These are phyloP conservation scores for Megalurothrips usitatus DNA, from an alignment of 2,888 invertebrate species.

Conservation along the genomic window DNA sequence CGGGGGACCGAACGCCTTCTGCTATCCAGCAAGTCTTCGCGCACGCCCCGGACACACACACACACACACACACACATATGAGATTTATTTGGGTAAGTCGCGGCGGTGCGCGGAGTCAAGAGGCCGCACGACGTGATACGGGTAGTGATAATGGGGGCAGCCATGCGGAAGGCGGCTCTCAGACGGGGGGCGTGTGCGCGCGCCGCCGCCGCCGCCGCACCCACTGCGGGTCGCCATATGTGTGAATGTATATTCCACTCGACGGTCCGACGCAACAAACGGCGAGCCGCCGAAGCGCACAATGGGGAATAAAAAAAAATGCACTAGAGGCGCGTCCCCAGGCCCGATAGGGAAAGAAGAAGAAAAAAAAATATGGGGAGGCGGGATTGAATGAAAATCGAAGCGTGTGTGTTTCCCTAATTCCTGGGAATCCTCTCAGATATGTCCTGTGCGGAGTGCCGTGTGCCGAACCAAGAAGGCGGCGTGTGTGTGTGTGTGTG, in stretches of 20 bases:
- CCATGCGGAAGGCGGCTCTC: not conserved
- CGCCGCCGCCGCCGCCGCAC: not conserved
- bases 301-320: too few species aligned
- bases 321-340: too few species aligned
- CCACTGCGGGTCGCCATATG: slow-evolving; percentile 5
- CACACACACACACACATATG: not conserved
- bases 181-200: not conserved
- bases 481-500: too few species aligned
- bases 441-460: too few species aligned
- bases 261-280: too few species aligned
- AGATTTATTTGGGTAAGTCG: not conserved
- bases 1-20: too few species aligned
- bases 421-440: not conserved
- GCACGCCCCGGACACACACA: not conserved
- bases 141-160: slow-evolving; percentile 11
- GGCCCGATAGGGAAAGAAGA: too few species aligned
- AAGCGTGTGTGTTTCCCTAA: not conserved
- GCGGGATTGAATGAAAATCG: not conserved
- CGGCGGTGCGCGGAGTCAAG: not conserved
- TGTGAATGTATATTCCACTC: not conserved
- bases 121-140: not conserved
- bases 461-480: too few species aligned
- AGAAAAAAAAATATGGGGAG: not conserved
- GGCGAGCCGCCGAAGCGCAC: too few species aligned
- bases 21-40: too few species aligned